Evolutionary conservation across 2,113 vertebrate species (phyloP), one percentile per base, ranked within the genome.

Genomic region (Anhinga rufa): DNA sequence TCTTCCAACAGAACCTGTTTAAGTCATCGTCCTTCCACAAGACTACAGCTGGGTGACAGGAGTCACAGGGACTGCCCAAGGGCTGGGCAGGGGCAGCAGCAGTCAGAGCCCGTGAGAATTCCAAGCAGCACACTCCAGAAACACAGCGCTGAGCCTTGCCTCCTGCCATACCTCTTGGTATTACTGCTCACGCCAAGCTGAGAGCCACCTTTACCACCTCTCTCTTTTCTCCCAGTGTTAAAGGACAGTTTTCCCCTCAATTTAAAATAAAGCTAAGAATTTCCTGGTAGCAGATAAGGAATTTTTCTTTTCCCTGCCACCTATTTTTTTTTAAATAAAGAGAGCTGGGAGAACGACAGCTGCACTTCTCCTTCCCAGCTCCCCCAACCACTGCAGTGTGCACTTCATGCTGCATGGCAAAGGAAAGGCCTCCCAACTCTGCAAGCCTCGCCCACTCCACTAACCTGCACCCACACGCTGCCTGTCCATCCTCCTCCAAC

Each of bases 21-120:
- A 71, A 69, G 38, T 9, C 7, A 0, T 14, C 71, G 15, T 71
- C 64, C 31, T 87, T 51, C 44, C 26, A 32, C 5, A 20, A 25
- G 11, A 54, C 16, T 3, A 40, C 12, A 38, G 46, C 31, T 24
- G 34, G 54, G 38, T 31, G 66, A 38, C 1, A 42, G 17, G 24
- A 26, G 20, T 4, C n/a, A 13, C 22, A 24, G 22, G 25, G 38
- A 15, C 28, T 14, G 52, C 24, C 0, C 0, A 24, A 83, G 8
- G 9, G 58, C 55, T 32, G n/a, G 31, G n/a, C 34, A 36, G 25
- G 22, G 29, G 29, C 38, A 79, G 5, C 28, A 48, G 70, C 12
- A 40, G 40, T 4, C 6, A 0, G 10, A 70, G 31, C 12, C 34
- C 20, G 9, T 0, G 0, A 44, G 28, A n/a, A 46, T 8, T 20